Base-by-base conservation (phyloP, 2,113 vertebrate species). In the Corvus hawaiiensis region DNA sequence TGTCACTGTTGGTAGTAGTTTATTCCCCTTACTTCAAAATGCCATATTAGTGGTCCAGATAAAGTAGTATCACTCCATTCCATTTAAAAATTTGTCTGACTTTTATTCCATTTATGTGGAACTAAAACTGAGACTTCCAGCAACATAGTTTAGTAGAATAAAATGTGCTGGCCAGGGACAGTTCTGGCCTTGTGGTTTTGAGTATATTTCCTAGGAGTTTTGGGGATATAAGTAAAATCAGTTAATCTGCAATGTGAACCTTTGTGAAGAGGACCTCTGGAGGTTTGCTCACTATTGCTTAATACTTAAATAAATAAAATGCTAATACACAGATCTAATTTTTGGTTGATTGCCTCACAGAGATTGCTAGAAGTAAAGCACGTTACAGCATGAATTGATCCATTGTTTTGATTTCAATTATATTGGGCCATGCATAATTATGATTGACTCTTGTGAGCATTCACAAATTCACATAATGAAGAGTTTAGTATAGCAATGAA, bases 401-500 rank as follows among this genome's bases (percentile, higher is more conserved):
- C 66, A 92, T 69, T 90, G 86, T 97, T 97, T 96, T 95, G 91
- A 95, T 95, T 97, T 83, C 68, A 96, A 90, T 91, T 93, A 72
- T 94, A 91, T 72, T 91, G 51, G 89, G 52, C 75, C 88, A 88
- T 72, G 66, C 55, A 76, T 96, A 94, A 97, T 96, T 96, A 86
- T 92, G 96, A 97, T 94, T 91, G 92, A 97, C 94, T 96, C 81
- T 63, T 95, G 72, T 82, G 81, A 95, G 80, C 76, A 92, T 89
- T 97, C 94, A 94, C 79, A 94, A 95, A 95, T 93, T 95, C 87
- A 79, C 68, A 72, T 95, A 95, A 96, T 96, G 84, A 95, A 97
- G 93, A 97, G 71, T 94, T 97, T 96, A 90, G 83, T 82, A 79
- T 76, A 91, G 75, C 74, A 55, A 94, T 89, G 76, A 52, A 94